Conservation (phyloP, 2,113 vertebrate species). For the Heterochromis multidens region DNA sequence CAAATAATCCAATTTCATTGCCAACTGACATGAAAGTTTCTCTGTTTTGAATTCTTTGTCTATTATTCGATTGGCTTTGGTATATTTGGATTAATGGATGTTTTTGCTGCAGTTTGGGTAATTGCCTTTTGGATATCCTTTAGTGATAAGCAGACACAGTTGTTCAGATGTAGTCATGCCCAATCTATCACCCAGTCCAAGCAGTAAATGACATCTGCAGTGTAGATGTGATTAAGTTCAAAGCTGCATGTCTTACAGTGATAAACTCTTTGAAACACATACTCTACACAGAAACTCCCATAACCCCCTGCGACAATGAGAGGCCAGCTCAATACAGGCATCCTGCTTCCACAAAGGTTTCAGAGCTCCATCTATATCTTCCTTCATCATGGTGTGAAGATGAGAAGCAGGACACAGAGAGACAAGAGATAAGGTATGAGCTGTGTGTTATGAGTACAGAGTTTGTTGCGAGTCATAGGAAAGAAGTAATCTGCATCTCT, state of each 20-base stretch:
- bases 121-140: slow-evolving; percentile 10
- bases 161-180: slow-evolving; percentile 14
- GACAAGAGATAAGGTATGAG: neutral
- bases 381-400: slow-evolving; percentile 47
- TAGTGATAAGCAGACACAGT: slow-evolving; percentile 12
- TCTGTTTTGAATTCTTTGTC: slow-evolving; percentile 1
- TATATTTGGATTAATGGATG: neutral
- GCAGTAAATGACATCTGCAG: slow-evolving; percentile 33
- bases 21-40: slow-evolving; percentile 32
- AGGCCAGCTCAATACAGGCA: neutral
- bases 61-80: neutral
- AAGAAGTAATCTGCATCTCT: slow-evolving; percentile 4
- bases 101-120: slow-evolving; percentile 28
- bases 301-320: neutral
- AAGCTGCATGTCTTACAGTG: neutral
- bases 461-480: neutral
- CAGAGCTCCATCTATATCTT: slow-evolving; percentile 66
- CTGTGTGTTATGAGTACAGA: neutral
- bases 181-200: neutral
- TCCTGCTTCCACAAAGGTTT: neutral
- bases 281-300: slow-evolving; percentile 4
- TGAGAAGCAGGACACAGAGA: slow-evolving; percentile 2
- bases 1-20: slow-evolving; percentile 31
- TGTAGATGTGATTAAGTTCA: neutral
- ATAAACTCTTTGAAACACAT: slow-evolving; percentile 2